Evolutionary conservation across 2,797 vertebrate species (phyloP).

Genomic region (Pipistrellus kuhlii): DNA sequence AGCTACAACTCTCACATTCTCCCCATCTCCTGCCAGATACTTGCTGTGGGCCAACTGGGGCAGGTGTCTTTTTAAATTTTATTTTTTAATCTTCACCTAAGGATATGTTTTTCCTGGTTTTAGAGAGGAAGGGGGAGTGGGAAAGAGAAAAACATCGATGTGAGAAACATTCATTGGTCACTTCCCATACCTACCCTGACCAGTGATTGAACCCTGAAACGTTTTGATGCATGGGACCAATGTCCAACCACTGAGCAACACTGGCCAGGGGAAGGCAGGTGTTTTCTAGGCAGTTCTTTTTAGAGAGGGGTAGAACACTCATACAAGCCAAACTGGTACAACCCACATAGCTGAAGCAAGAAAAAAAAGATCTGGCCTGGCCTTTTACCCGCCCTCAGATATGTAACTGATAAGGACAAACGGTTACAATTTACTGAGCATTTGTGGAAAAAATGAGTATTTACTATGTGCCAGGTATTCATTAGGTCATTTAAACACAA

Average conservation of each 20-base stretch:
- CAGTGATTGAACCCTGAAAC: neutral
- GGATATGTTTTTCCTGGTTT: neutral
- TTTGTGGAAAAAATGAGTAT: neutral
- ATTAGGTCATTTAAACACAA: conserved; percentile 48
- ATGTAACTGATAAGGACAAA: neutral
- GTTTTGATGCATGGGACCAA: neutral
- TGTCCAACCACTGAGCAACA: neutral
- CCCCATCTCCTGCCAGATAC: neutral
- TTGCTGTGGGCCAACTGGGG: neutral
- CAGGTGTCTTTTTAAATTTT: neutral
- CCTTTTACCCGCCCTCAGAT: neutral
- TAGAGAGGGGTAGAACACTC: neutral
- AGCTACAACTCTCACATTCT: too few species aligned
- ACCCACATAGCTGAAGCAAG: neutral
- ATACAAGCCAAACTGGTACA: neutral
- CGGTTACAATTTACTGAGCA: neutral
- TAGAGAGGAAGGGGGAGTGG: neutral
- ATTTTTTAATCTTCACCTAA: neutral
- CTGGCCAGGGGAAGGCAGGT: neutral
- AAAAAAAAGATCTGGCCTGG: neutral
- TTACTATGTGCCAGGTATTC: neutral
- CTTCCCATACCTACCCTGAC: neutral
- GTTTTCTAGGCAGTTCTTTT: conserved; percentile 21
- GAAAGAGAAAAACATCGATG: neutral
- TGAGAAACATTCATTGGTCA: neutral